phyloP scores from a whole-genome alignment of 2,888 invertebrate genomes.

The Trissonchulus sp. region DNA sequence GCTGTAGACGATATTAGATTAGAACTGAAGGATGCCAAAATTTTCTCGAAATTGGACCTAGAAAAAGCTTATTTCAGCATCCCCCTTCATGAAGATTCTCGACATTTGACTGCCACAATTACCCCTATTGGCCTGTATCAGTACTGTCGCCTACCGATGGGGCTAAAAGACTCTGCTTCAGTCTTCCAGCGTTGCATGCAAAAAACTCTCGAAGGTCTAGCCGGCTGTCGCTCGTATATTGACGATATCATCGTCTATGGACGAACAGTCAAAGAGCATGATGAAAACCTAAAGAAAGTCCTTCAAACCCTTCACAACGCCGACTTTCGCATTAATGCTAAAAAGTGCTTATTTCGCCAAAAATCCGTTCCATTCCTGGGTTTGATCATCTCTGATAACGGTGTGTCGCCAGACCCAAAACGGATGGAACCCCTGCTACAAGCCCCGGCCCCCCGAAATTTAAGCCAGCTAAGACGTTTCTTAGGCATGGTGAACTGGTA shows the following conservation, averaged over 20 bases:
- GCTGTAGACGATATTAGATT: neutral
- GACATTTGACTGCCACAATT: neutral
- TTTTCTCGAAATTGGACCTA: neutral
- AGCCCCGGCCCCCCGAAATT: neutral
- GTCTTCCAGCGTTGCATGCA: neutral
- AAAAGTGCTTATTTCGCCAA: too few relatives aligned
- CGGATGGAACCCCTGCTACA: too few relatives aligned
- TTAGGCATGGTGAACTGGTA: neutral
- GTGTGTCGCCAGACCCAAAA: too few relatives aligned
- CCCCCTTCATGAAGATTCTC: neutral
- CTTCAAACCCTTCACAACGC: too few relatives aligned
- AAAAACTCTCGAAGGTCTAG: neutral
- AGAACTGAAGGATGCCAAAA: neutral
- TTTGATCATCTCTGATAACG: too few relatives aligned
- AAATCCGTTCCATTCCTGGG: too few relatives aligned
- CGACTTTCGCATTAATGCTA: too few relatives aligned
- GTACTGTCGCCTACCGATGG: neutral
- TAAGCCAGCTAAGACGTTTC: neutral
- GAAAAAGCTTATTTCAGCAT: neutral
- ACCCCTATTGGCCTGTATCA: neutral
- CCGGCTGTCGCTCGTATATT: neutral
- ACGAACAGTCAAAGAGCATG: constrained; percentile 20
- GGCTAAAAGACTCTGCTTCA: neutral
- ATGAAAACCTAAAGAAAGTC: constrained; percentile 40
- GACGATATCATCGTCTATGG: constrained; percentile 5